Percentiles rank a stretch among this genome's conserved stretches.
Conservation (phyloP, 2,113 vertebrate species). For the Tautogolabrus adspersus region DNA sequence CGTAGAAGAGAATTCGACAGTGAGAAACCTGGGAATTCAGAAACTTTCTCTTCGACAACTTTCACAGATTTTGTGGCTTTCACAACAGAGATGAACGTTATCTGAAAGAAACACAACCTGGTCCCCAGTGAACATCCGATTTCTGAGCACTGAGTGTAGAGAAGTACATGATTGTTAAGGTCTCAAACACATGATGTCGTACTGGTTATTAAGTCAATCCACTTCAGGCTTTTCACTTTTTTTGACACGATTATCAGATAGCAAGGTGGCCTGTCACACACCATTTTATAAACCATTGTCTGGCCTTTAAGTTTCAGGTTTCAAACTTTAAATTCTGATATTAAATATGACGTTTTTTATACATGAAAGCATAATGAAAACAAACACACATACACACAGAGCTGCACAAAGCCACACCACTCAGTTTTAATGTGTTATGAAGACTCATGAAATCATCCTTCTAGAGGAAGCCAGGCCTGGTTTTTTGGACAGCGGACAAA, state of each 20-base stretch:
- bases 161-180: constrained; percentile 33
- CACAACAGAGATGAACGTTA: constrained; percentile 27
- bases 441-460: constrained; percentile 57
- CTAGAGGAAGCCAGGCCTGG: constrained; percentile 43
- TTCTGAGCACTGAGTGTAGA: constrained; percentile 19
- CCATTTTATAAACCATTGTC: neutral
- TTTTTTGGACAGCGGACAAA: constrained; percentile 62
- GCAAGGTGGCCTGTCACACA: neutral
- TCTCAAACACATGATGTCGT: constrained; percentile 25
- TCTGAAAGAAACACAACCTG: constrained; percentile 29
- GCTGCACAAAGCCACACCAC: constrained; percentile 17
- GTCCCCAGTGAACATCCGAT: constrained; percentile 27
- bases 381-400: constrained; percentile 4
- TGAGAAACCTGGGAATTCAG: neutral
- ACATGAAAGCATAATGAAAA: constrained; percentile 1
- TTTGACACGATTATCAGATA: constrained; percentile 14
- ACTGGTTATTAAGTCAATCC: constrained; percentile 17
- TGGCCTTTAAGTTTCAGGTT: neutral
- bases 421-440: constrained; percentile 41
- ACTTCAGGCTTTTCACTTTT: constrained; percentile 15
- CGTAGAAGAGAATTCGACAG: neutral
- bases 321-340: neutral
- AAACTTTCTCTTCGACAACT: neutral
- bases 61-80: constrained; percentile 11
- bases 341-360: neutral